Percentiles rank a stretch among this genome's conserved stretches.
phyloP scores from a whole-genome alignment of 2,797 vertebrate species.

The Melopsittacus undulatus region DNA sequence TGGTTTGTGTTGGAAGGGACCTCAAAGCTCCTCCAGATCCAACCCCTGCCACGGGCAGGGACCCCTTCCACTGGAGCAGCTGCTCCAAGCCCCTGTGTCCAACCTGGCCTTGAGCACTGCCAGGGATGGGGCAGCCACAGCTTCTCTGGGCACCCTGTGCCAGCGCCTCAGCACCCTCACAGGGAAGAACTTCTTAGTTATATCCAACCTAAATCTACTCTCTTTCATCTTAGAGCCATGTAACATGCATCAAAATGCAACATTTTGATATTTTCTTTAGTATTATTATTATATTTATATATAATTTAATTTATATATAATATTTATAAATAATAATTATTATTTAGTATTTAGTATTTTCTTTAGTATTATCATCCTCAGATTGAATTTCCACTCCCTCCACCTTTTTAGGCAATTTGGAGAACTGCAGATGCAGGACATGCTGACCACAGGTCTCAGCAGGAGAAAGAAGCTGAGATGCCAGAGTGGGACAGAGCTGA shows the following conservation, averaged over 20 bases:
- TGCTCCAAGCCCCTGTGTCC: not conserved
- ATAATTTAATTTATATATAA: too few species aligned
- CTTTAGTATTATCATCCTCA: not conserved
- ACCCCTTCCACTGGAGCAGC: not conserved
- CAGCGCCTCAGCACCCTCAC: not conserved
- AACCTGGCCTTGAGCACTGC: too few species aligned
- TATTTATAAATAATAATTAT: too few species aligned
- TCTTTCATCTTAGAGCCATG: not conserved
- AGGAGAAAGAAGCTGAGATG: not conserved
- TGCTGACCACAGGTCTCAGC: not conserved
- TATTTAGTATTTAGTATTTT: too few species aligned
- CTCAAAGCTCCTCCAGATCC: not conserved
- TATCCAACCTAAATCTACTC: not conserved
- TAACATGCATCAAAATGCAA: not conserved
- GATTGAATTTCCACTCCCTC: not conserved
- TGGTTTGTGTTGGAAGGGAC: not conserved
- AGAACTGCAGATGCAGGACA: not conserved
- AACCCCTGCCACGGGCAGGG: not conserved
- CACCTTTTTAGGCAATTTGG: not conserved
- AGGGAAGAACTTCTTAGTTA: not conserved
- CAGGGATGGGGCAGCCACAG: too few species aligned
- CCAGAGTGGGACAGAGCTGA: not conserved
- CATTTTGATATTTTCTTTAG: not conserved
- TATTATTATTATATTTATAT: too few species aligned
- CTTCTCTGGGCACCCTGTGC: too few species aligned